These are phyloP conservation scores for Sinocyclocheilus anophthalmus DNA, from an alignment of 2,113 vertebrate species.

Conservation along the genomic window DNA sequence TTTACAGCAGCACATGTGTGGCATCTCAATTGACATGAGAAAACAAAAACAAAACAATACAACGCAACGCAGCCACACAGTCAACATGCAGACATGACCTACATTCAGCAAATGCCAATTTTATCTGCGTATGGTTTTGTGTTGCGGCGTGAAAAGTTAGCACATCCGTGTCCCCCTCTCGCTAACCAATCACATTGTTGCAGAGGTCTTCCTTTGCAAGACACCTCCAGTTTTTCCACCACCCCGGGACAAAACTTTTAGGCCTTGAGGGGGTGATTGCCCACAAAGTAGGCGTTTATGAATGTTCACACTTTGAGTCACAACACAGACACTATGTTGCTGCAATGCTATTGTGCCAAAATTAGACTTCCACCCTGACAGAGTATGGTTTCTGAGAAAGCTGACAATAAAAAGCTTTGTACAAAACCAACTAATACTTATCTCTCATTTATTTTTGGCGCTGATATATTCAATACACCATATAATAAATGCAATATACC, in stretches of 20 bases:
- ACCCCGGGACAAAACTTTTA: slow-evolving; percentile 6
- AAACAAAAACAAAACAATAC: neutral
- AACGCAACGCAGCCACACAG: neutral
- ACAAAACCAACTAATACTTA: neutral
- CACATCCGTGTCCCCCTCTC: neutral
- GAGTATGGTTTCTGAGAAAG: neutral
- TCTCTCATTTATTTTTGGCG: neutral
- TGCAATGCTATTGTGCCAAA: neutral
- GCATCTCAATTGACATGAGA: neutral
- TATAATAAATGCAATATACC: neutral
- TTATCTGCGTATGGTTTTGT: slow-evolving; percentile 1
- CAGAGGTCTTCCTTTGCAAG: slow-evolving; percentile 27
- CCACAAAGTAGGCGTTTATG: slow-evolving; percentile 15
- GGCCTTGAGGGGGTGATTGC: neutral
- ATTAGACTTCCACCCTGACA: neutral
- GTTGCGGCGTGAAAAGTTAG: slow-evolving; percentile 20
- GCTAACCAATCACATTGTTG: neutral
- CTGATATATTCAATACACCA: neutral
- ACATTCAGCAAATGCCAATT: neutral
- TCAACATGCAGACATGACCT: neutral
- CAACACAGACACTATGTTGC: neutral
- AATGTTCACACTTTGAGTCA: slow-evolving; percentile 24
- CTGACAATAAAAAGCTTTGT: neutral
- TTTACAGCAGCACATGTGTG: neutral
- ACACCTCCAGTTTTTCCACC: slow-evolving; percentile 56